A percentile compares a stretch with the other conserved stretches of the same genome.
Conservation (phyloP, 1,140 invertebrate species). For the Drosophila truncata region DNA sequence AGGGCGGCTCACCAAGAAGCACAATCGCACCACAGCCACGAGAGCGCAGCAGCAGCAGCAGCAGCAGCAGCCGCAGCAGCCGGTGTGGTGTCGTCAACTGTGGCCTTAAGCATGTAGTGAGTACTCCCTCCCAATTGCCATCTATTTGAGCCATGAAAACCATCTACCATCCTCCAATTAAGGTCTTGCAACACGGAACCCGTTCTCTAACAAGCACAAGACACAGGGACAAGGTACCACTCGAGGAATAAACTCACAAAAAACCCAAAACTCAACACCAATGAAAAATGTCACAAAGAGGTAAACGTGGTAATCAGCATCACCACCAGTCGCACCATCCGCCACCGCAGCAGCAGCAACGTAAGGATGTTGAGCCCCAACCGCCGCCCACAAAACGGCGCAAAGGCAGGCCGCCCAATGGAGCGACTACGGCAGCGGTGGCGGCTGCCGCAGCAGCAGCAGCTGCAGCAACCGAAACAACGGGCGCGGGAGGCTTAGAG, state of each 20-base stretch:
- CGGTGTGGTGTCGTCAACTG: conserved; percentile 81
- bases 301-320: conserved; percentile 84
- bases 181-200: conserved; percentile 48
- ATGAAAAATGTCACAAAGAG: conserved; percentile 86
- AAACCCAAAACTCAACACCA: conserved; percentile 78
- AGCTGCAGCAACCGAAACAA: conserved; percentile 15
- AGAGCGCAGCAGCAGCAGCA: conserved; percentile 66
- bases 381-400: conserved; percentile 83
- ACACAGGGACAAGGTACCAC: conserved; percentile 47
- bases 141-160: background rate
- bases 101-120: conserved; percentile 85
- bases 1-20: conserved; percentile 40
- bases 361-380: conserved; percentile 83
- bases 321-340: conserved; percentile 69
- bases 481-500: conserved; percentile 42
- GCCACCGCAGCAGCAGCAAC: conserved; percentile 79
- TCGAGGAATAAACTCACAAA: conserved; percentile 63
- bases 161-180: background rate
- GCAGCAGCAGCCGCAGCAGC: conserved; percentile 67
- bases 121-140: conserved; percentile 26
- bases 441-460: conserved; percentile 37
- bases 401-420: conserved; percentile 83
- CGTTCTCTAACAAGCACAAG: conserved; percentile 42
- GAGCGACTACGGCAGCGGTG: conserved; percentile 42
- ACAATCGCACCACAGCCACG: conserved; percentile 43